Evolutionary conservation across 2,888 invertebrate species (phyloP), one percentile per base, ranked within the genome.

Genomic region (Gnatocerus cornutus): DNA sequence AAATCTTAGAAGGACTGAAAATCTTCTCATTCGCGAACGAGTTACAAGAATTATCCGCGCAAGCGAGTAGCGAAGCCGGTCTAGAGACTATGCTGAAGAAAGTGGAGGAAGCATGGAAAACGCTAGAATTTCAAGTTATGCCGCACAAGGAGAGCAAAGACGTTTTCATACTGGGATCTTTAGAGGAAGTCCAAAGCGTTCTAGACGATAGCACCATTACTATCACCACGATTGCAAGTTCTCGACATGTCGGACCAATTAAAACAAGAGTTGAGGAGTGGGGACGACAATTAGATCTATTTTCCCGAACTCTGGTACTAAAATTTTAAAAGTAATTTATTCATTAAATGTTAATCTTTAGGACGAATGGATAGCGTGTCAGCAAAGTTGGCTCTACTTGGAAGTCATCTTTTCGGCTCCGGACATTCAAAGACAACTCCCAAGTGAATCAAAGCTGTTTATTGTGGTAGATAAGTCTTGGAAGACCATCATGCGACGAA

Each of bases 401-500:
- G 97, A 98, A 84, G 95, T 96, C 0, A 97, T 98, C 80, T 98
- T 98, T 84, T 93, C 95, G 6, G 96, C 97, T 0, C 95, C 97
- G 0, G 97, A 97, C 81, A 98, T 98, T 77, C 95, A 97, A 83
- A 90, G 96, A 9, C 97, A 97, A 82, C 86, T 98, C 81, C 97
- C 97, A 0, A 91, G 92, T 75, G 97, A 98, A 83, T 94, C 96
- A 0, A 92, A 93, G 79, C 89, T 96, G 80, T 98, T 97, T 82
- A 88, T 89, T 2, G 87, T 90, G 59, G 96, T 97, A 0, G 96
- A 97, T 82, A 96, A 95, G 81, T 93, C 93, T 0, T 97, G 94
- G 90, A 96, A 96, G 81, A 95, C 95, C 73, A 91, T 94, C 29
- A 95, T 96, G 91, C 88, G 95, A 59, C 90, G 90, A 81, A 90